Conservation (phyloP, 2,888 invertebrate species). For the Nomada ruficornis region DNA sequence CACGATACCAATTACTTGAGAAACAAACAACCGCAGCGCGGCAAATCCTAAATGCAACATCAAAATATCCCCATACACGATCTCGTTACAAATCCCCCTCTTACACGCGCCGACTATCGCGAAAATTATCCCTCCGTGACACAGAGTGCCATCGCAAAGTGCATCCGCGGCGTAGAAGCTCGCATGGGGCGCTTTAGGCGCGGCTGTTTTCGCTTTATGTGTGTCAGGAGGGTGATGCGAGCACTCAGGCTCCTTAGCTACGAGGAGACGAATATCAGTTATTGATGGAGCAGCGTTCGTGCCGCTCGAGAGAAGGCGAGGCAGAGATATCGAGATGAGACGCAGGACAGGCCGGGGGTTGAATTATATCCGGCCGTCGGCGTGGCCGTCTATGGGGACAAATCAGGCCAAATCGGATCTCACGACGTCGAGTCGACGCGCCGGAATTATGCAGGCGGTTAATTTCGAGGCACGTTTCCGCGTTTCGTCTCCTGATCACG, state of each 20-base stretch:
- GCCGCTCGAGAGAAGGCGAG: conserved; percentile 51
- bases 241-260: conserved; percentile 69
- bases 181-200: conserved; percentile 16
- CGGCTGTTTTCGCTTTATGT: conserved; percentile 61
- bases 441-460: conserved; percentile 66
- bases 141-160: conserved; percentile 13
- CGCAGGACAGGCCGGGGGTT: conserved; percentile 27
- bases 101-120: neutral
- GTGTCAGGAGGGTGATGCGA: conserved; percentile 74
- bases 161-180: conserved; percentile 38
- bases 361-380: conserved; percentile 61
- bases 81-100: neutral
- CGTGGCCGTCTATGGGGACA: conserved; percentile 62
- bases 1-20: neutral
- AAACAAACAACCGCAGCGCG: neutral
- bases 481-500: conserved; percentile 58
- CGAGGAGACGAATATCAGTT: conserved; percentile 79
- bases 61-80: neutral
- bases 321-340: conserved; percentile 63
- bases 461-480: conserved; percentile 61
- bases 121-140: conserved; percentile 26
- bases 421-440: conserved; percentile 61
- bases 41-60: neutral
- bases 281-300: conserved; percentile 74
- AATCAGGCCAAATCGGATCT: conserved; percentile 74